These are phyloP conservation scores for Coleophora flavipennella DNA, from an alignment of 2,888 invertebrate genomes.

Conservation along the genomic window DNA sequence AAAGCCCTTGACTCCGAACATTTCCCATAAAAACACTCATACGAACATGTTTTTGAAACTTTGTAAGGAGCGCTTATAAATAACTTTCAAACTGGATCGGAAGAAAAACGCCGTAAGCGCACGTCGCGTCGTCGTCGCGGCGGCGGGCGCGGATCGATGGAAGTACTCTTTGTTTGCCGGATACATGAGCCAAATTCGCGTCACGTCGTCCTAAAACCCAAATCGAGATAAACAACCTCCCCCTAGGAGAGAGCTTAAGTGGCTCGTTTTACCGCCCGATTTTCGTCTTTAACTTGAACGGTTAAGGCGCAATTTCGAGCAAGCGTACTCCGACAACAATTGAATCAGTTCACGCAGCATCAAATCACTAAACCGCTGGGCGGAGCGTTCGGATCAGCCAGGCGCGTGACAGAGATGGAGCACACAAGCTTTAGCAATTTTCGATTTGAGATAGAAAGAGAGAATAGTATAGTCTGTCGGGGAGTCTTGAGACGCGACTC, in stretches of 20 bases:
- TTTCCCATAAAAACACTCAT: slow-evolving; percentile 56
- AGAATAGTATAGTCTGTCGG: slow-evolving; percentile 39
- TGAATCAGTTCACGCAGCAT: slow-evolving; percentile 74
- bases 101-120: slow-evolving; percentile 46
- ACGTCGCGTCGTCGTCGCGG: slow-evolving; percentile 19
- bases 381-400: slow-evolving; percentile 68
- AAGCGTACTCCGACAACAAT: slow-evolving; percentile 54
- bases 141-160: slow-evolving; percentile 56
- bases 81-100: slow-evolving; percentile 48
- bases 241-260: slow-evolving; percentile 61
- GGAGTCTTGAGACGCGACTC: slow-evolving; percentile 53
- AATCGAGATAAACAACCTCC: slow-evolving; percentile 70
- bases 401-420: slow-evolving; percentile 56
- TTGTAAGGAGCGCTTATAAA: slow-evolving; percentile 65
- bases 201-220: slow-evolving; percentile 70
- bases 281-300: slow-evolving; percentile 63
- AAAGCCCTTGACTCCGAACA: slow-evolving; percentile 46
- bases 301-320: slow-evolving; percentile 61
- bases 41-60: slow-evolving; percentile 56
- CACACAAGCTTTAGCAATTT: slow-evolving; percentile 29
- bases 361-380: slow-evolving; percentile 74
- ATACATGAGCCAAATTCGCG: slow-evolving; percentile 69
- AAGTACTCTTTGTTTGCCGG: slow-evolving; percentile 62
- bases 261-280: slow-evolving; percentile 62
- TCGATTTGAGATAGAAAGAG: slow-evolving; percentile 42